Conservation (phyloP, 2,113 vertebrate genomes). For the Atrichornis clamosus region DNA sequence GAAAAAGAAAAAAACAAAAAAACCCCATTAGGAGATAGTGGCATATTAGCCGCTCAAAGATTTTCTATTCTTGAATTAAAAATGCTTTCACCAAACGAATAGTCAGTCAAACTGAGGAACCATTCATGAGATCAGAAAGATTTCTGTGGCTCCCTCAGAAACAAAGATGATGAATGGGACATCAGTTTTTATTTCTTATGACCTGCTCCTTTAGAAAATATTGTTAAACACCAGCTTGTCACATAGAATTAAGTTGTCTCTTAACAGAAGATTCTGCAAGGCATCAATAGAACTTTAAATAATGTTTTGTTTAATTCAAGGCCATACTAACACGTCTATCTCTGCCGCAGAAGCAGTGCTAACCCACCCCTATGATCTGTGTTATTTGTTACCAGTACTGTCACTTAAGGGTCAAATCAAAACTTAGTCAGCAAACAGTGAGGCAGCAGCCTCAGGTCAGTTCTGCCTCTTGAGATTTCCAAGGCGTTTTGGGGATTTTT, state of each 20-base stretch:
- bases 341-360: neutral
- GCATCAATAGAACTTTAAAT: neutral
- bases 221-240: neutral
- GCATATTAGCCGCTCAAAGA: neutral
- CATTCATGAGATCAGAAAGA: neutral
- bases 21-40: too few relatives aligned
- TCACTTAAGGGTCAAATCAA: neutral
- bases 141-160: neutral
- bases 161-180: neutral
- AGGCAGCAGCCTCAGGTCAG: neutral
- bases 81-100: neutral
- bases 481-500: neutral
- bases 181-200: neutral
- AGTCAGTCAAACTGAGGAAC: neutral
- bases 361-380: neutral
- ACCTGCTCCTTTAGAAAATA: neutral
- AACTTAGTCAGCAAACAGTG: neutral
- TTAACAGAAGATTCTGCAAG: neutral
- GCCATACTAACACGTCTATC: neutral
- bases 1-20: too few relatives aligned
- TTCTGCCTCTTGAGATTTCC: neutral
- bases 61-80: neutral
- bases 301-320: neutral
- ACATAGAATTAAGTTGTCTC: neutral
- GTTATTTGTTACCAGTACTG: neutral